Base-by-base conservation (phyloP, 2,888 invertebrate genomes). In the Orthosia gracilis region DNA sequence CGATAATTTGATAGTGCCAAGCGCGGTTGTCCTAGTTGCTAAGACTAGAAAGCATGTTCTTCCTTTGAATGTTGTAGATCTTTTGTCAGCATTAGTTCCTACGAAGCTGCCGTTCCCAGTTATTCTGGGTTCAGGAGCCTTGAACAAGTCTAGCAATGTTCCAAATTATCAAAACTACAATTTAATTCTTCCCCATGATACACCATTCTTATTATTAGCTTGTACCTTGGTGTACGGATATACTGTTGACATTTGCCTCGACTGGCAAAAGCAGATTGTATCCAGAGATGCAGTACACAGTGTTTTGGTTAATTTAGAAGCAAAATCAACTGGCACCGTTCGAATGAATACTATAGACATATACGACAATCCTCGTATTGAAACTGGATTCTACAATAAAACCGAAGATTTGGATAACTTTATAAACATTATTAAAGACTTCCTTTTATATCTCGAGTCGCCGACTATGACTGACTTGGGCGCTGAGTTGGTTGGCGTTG, bases 251-350 rank as follows among this genome's bases (percentile, higher is more conserved):
- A 66, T 85, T 45, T 85, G 85, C 40, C n/a, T 54, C 92, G 95
- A 17, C 93, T 97, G 74, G 96, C 97, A 88, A 15, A 67, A 82
- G 4, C 73, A 84, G 2, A 47, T 82, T 17, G 50, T 9, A 49
- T 73, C 13, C 0, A 64, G 78, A 18, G 78, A 89, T 54, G 31
- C 82, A 4, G 21, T 89, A n/a, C 73, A 70, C 23, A 69, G 78
- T 49, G 47, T 77, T 12, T 12, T 90, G 31, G 64, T 73, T 2
- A 31, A 85, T 3, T 45, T 86, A 9, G 73, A 86, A 57, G 84
- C 87, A 0, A 92, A 93, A 80, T 97, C 97, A 69, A 92, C 71
- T 11, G 92, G 92, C 9, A 75, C 73, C 3, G 79, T 91, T 15
- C 67, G 75, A 11, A 68, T 90, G 18, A 75, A 79, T 5, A 88